Base-by-base conservation (phyloP, 1,140 invertebrate species). In the Rhopalosiphum padi region DNA sequence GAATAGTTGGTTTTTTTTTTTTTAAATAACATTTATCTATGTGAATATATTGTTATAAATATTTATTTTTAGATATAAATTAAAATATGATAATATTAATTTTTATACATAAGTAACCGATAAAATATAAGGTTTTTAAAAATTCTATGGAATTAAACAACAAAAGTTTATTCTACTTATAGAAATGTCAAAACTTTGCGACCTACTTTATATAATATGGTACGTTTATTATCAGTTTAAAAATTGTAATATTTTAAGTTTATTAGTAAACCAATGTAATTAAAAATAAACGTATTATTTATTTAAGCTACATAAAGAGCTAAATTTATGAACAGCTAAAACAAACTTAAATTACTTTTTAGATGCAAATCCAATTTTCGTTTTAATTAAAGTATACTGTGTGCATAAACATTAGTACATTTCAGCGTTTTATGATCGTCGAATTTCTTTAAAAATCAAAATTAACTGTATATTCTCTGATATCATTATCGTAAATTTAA, bases 271-370 rank as follows among this genome's bases (percentile, higher is more conserved):
- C 89, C 89, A 68, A 90, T 68, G 89, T 90, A 90, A 90, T 90
- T 90, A 90, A 90, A 90, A 90, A 90, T 68, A 90, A 90, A 90
- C 89, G 89, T 90, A 90, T 90, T 90, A 90, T 68, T 90, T 60
- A 90, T 90, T 90, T 90, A 90, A 68, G 55, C 55, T 90, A 68
- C 53, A 68, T 90, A 90, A 90, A 90, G 41, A 90, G 55, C 60
- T 30, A 90, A 90, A 90, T 90, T 90, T 60, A 90, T 90, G 89
- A 68, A 90, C 89, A 68, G 89, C 89, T 68, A 90, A 90, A 90
- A 90, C 43, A 90, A 90, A 60, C 89, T 90, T 90, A 90, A 90
- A 68, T 90, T 90, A 90, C 53, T 90, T 90, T 90, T 68, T 68
- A 90, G 55, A 68, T 68, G 53, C 53, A 90, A 90, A 90, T 90